Percentiles rank a stretch among this genome's conserved stretches.
phyloP scores from a whole-genome alignment of 2,888 invertebrate genomes.

The Thymelicus sylvestris region DNA sequence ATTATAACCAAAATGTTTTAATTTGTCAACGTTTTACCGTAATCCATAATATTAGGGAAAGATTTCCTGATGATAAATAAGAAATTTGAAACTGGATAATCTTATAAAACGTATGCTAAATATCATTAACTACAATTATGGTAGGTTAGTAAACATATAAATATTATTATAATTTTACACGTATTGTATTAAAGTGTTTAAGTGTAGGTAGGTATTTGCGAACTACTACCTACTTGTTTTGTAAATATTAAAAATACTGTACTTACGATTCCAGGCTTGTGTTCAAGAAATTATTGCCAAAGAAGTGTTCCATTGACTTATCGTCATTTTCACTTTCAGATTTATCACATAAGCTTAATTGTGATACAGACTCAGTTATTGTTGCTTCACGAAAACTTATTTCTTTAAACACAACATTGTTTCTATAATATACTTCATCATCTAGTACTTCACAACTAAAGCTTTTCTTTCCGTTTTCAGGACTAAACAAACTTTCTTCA shows the following conservation, averaged over 20 bases:
- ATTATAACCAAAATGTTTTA: too few relatives aligned
- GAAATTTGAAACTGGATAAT: too few relatives aligned
- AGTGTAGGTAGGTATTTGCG: too few relatives aligned
- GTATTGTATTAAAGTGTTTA: too few relatives aligned
- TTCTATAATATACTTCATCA: conserved; percentile 13
- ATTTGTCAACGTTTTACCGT: too few relatives aligned
- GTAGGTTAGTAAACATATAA: too few relatives aligned
- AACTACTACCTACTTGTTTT: too few relatives aligned
- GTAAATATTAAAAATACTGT: conserved; percentile 5
- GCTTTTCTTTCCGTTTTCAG: conserved; percentile 40
- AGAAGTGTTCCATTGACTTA: conserved; percentile 49
- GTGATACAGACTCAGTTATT: conserved; percentile 51
- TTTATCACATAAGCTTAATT: conserved; percentile 48
- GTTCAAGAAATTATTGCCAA: conserved; percentile 53
- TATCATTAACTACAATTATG: too few relatives aligned
- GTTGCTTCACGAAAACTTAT: conserved; percentile 53
- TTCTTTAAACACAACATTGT: conserved; percentile 52
- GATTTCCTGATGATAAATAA: too few relatives aligned
- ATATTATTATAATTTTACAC: too few relatives aligned
- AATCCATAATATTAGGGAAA: too few relatives aligned
- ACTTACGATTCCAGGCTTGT: conserved; percentile 75
- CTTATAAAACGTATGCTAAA: too few relatives aligned
- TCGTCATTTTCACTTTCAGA: conserved; percentile 49
- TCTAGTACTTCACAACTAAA: conserved; percentile 16
- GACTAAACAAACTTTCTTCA: conserved; percentile 41